Base-by-base conservation (phyloP, 2,797 vertebrate genomes). In the Pyrocephalus nanus region DNA sequence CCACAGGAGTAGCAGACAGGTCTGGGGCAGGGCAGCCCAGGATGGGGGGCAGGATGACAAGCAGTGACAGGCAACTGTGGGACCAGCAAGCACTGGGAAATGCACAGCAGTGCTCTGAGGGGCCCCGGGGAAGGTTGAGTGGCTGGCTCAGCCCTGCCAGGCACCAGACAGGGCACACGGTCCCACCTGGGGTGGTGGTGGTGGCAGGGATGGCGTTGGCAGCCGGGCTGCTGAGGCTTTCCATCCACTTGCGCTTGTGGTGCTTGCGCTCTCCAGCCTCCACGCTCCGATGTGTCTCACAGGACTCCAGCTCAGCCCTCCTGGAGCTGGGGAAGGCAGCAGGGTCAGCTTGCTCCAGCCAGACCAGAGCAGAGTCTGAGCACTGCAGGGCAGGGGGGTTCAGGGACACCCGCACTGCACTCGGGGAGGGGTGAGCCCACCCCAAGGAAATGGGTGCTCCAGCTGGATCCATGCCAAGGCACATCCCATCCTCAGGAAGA, bases 41-140 rank as follows among this genome's bases (percentile, higher is more conserved):
- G 43, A 15, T 1, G 0, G 15, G 32, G 38, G 10, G 18, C 25
- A 51, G 36, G 45, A 50, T 9, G 55, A 58, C 2, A 1, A 48
- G 62, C 32, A 23, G 25, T 2, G 2, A 23, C 42, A 27, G 75
- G 36, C 27, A 69, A 27, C 9, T 16, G 40, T 22, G 73, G 54
- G n/a, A 71, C 38, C 62, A 55, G 51, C 29, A 30, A 40, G 43
- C 19, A 8, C 25, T 2, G 1, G 47, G 20, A 43, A 25, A 17
- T 4, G 57, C 38, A 34, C 54, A n/a, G 14, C 34, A 60, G 26
- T 5, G 22, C 32, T 60, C 10, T 3, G 23, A 30, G 42, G 51
- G 76, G 14, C 19, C 32, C 3, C 1, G 0, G 16, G 69, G 36
- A 45, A 54, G 47, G 17, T 0, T 0, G 2, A 71, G 43, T 4